Conservation (phyloP, 1,140 invertebrate species). For the Caenorhabditis tropicalis region DNA sequence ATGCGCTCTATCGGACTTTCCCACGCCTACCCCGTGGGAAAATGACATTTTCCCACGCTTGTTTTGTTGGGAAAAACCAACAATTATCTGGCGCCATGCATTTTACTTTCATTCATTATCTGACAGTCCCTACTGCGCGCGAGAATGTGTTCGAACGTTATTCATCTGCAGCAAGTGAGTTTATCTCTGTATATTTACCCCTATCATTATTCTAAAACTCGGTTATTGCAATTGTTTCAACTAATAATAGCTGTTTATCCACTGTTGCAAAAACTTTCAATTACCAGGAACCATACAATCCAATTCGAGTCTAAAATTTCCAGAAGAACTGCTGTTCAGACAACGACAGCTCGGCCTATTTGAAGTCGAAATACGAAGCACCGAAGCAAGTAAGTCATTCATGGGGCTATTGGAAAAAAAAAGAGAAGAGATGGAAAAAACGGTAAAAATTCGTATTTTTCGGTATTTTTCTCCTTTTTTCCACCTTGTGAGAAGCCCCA, state of each 20-base stretch:
- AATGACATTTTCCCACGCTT: background rate
- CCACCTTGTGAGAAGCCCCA: too few species aligned
- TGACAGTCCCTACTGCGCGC: background rate
- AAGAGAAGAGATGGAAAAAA: too few species aligned
- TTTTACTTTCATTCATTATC: background rate
- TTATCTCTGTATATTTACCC: background rate
- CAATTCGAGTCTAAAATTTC: too few species aligned
- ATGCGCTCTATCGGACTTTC: background rate
- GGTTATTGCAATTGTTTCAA: too few species aligned
- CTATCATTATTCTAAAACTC: background rate
- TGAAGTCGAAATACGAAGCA: background rate
- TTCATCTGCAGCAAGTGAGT: background rate
- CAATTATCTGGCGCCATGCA: background rate
- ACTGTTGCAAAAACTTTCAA: too few species aligned
- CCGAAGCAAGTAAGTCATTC: background rate
- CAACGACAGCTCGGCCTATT: background rate
- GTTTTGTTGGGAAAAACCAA: background rate
- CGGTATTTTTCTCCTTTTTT: too few species aligned
- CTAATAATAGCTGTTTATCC: too few species aligned
- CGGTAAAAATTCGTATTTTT: too few species aligned
- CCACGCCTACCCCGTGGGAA: background rate
- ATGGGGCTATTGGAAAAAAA: too few species aligned
- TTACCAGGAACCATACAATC: too few species aligned
- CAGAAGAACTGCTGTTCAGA: background rate
- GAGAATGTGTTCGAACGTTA: background rate